Evolutionary conservation across 2,797 vertebrate genomes (phyloP).

Genomic region (Anisognathus igniventris): DNA sequence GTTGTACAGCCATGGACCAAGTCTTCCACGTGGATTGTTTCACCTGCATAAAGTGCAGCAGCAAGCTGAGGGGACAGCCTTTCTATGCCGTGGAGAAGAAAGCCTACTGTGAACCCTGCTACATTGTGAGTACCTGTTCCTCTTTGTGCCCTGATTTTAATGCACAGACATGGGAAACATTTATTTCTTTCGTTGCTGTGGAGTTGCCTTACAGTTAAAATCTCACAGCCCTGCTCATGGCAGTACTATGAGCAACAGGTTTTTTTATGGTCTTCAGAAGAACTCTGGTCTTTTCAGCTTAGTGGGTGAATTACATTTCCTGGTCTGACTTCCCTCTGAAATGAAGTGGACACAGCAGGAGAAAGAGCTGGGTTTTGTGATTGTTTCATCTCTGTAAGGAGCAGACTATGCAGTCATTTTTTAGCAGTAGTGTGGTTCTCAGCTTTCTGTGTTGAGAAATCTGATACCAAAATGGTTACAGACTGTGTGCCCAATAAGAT

Average conservation of each 20-base stretch:
- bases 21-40: slow-evolving; percentile 97
- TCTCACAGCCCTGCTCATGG: background rate
- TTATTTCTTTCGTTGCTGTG: background rate
- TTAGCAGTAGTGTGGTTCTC: background rate
- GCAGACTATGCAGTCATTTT: background rate
- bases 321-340: background rate
- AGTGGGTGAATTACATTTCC: background rate
- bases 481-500: background rate
- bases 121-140: slow-evolving; percentile 83
- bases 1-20: slow-evolving; percentile 98
- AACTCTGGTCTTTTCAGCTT: background rate
- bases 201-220: background rate
- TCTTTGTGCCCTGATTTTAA: background rate
- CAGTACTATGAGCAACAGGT: background rate
- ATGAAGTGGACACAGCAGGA: background rate
- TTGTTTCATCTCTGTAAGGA: background rate
- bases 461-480: background rate
- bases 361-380: background rate
- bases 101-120: slow-evolving; percentile 96
- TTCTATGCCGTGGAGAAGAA: slow-evolving; percentile 98
- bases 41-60: slow-evolving; percentile 89
- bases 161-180: background rate
- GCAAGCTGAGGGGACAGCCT: slow-evolving; percentile 92
- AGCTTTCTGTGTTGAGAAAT: background rate
- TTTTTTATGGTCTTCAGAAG: background rate